Evolutionary conservation across 2,888 invertebrate species (phyloP).

Genomic region (Capitulum mitella): DNA sequence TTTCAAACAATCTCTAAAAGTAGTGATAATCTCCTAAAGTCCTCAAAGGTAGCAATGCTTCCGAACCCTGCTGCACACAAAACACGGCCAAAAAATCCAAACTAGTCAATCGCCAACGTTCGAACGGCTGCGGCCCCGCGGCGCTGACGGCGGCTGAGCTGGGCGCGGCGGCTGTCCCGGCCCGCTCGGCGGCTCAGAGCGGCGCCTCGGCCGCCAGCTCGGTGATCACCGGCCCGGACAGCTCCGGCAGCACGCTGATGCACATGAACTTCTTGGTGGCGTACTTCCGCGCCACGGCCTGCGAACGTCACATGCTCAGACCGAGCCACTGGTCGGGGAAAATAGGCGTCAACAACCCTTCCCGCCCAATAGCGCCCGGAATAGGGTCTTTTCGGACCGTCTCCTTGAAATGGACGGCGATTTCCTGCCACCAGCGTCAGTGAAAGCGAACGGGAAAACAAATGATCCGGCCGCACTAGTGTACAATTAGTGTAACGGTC

Average conservation of each 20-base stretch:
- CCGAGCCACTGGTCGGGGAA: no score
- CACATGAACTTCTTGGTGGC: slow-evolving; percentile 45
- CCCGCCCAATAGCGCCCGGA: no score
- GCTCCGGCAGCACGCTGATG: slow-evolving; percentile 43
- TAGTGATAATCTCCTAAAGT: not conserved
- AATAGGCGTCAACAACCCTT: no score
- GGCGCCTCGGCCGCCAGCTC: slow-evolving; percentile 36
- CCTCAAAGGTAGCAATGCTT: not conserved
- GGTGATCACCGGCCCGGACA: slow-evolving; percentile 38
- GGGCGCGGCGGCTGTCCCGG: no score
- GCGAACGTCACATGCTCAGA: no score
- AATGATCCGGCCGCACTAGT: no score
- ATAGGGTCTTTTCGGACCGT: no score
- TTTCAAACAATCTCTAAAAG: slow-evolving; percentile 18
- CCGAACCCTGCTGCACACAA: not conserved
- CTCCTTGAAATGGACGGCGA: no score
- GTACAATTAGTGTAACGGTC: no score
- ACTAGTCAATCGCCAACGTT: not conserved
- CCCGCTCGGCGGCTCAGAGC: not conserved
- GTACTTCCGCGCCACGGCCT: slow-evolving; percentile 46
- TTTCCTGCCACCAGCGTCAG: no score
- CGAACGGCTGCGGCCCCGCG: not conserved
- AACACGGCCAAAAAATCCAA: not conserved
- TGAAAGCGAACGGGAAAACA: no score
- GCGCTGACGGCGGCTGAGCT: not conserved